Evolutionary conservation across 2,888 invertebrate genomes (phyloP), one percentile per base, ranked within the genome.

Genomic region (Linnaemya tessellans): DNA sequence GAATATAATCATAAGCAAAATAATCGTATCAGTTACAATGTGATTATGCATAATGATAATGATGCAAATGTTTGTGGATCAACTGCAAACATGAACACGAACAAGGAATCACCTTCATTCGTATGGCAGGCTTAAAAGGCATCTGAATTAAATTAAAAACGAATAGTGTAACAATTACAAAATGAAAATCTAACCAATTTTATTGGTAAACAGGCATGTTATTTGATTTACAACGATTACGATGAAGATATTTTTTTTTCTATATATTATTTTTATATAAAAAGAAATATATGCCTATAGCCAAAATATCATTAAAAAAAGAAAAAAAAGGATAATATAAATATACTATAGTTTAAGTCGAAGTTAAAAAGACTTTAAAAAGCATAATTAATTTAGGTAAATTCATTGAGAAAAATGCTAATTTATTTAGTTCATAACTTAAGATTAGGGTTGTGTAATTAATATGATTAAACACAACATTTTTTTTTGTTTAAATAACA

Each of bases 321-420:
- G n/a, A n/a, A 41, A 49, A 49, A 38, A 8, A 15, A n/a, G 25
- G 38, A 79, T 9, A 64, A 64, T 41, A 18, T n/a, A 43, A 46
- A 30, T 30, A 5, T 25, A 58, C n/a, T 79, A 60, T 65, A 80
- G 51, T 54, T 80, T 67, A 58, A 67, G 51, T 68, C 67, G 20
- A 58, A 74, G 5, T 67, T 73, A 49, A 58, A 64, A 56, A 80
- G 73, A 67, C 80, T 74, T 80, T 74, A 74, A 67, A 80, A 67
- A 62, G n/a, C 20, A 49, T 35, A 25, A 35, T 58, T 71, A 64
- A 51, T 71, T 73, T 56, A 80, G 58, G 18, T 58, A 58, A 73
- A 67, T 58, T 49, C 25, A 58, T 65, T 49, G 49, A 79, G 60
- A 62, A 38, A 62, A 3, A 65, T 11, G 46, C 18, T 65, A 65